phyloP scores from a whole-genome alignment of 2,888 invertebrate species.

The Tridacna crocea region DNA sequence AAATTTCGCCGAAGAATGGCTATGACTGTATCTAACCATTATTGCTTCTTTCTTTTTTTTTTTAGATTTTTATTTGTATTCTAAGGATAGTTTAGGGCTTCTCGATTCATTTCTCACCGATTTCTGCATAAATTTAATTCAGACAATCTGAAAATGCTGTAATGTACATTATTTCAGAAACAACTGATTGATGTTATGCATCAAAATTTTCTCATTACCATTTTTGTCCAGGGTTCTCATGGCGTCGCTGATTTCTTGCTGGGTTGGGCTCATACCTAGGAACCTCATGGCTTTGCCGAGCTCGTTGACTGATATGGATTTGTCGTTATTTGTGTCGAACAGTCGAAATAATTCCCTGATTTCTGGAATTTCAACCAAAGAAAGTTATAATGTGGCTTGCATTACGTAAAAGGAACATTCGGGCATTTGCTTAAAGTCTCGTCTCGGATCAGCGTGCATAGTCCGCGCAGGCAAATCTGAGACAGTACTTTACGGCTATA shows the following conservation, averaged over 20 bases:
- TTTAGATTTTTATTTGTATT: neutral
- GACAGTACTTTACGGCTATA: no score
- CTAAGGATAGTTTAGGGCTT: neutral
- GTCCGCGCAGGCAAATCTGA: no score
- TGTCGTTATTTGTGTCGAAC: slow-evolving; percentile 76
- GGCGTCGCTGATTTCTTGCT: slow-evolving; percentile 66
- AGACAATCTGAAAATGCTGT: no score
- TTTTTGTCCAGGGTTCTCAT: slow-evolving; percentile 72
- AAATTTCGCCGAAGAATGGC: no score
- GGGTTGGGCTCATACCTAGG: slow-evolving; percentile 71
- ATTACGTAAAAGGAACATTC: no score
- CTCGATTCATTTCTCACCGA: no score
- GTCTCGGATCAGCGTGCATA: no score
- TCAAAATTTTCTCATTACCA: slow-evolving; percentile 45
- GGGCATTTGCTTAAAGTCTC: no score
- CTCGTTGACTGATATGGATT: slow-evolving; percentile 69
- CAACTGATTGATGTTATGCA: no score
- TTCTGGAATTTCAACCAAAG: slow-evolving; percentile 53
- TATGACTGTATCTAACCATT: no score
- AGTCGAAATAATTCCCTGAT: slow-evolving; percentile 72
- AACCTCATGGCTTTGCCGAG: slow-evolving; percentile 75
- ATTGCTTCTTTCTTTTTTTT: neutral
- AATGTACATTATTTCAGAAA: no score
- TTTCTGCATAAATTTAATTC: no score
- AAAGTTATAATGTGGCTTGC: neutral